phyloP scores from a whole-genome alignment of 2,797 vertebrate genomes.

The Chaenodraco wilsoni region DNA sequence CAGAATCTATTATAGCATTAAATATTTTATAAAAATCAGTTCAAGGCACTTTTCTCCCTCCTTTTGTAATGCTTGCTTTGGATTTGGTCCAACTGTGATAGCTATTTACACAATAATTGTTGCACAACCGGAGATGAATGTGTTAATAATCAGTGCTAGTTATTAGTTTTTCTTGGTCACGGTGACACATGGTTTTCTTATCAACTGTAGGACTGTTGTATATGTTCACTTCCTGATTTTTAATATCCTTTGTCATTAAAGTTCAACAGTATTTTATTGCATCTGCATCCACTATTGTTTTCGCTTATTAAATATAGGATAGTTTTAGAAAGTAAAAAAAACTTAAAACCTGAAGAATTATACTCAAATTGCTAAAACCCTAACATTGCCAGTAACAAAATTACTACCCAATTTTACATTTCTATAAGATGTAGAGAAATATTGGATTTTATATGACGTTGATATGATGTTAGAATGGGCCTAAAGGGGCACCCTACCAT shows the following conservation, averaged over 20 bases:
- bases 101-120: constrained; percentile 10
- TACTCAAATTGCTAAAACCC: background rate
- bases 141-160: background rate
- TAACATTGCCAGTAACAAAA: no score
- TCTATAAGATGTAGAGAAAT: no score
- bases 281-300: background rate
- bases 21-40: background rate
- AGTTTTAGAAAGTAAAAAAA: background rate
- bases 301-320: background rate
- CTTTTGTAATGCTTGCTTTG: background rate
- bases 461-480: background rate
- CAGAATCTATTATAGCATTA: background rate
- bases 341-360: background rate
- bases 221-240: background rate
- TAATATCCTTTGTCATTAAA: background rate
- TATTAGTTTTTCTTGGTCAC: background rate
- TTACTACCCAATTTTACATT: no score
- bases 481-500: background rate
- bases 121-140: background rate
- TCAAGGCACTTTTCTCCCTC: background rate
- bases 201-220: background rate
- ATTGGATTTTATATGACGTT: background rate
- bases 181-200: background rate
- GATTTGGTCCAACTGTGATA: background rate
- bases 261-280: background rate